Evolutionary conservation across 2,113 vertebrate genomes (phyloP).

Genomic region (Nestor notabilis): DNA sequence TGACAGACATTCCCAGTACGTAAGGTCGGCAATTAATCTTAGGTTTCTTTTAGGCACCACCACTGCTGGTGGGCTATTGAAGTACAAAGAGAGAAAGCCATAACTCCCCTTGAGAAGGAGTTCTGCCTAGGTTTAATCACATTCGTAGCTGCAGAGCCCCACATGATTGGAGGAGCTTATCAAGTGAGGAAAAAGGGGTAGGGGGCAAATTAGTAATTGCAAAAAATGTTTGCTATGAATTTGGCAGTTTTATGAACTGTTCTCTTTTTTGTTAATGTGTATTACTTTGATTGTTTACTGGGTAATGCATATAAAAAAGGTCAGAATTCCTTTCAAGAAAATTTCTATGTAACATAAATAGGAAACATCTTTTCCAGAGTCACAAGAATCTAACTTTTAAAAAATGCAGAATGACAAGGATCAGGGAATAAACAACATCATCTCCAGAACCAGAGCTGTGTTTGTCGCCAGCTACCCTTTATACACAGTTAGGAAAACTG

Average conservation of each 20-base stretch:
- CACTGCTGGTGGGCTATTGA: background rate
- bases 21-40: background rate
- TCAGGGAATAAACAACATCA: background rate
- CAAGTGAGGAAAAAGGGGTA: background rate
- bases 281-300: background rate
- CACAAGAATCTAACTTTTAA: background rate
- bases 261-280: background rate
- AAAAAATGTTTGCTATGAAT: background rate
- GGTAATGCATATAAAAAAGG: background rate
- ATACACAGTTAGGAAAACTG: background rate
- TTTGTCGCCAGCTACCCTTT: background rate
- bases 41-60: background rate
- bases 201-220: background rate
- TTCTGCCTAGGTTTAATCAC: background rate
- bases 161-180: background rate
- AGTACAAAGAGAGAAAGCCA: background rate
- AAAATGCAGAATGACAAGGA: background rate
- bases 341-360: background rate
- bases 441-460: background rate
- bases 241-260: background rate
- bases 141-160: background rate
- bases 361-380: background rate
- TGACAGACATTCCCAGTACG: background rate
- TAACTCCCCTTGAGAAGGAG: background rate
- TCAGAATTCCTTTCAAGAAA: background rate